Base-by-base conservation (phyloP, 2,797 vertebrate genomes). In the Sphenodon punctatus region DNA sequence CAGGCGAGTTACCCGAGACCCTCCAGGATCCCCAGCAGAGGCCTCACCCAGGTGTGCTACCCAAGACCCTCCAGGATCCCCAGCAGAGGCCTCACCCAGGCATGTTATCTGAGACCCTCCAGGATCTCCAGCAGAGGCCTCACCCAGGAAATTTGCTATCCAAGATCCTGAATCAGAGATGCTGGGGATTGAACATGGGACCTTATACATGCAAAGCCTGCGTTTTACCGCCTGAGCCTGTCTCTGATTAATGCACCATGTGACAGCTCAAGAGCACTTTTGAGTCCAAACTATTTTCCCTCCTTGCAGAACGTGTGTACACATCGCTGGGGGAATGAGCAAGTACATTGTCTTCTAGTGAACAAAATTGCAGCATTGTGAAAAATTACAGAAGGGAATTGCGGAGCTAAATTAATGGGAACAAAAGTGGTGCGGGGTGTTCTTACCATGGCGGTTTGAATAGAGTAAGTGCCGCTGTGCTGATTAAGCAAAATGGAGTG, bases 301-400 rank as follows among this genome's bases (percentile, higher is more conserved):
- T 51, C 85, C 46, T 22, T 27, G 10, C 8, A 39, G 5, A 16
- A 23, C 27, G 3, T 8, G 3, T 0, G 7, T 48, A 22, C 8
- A 49, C 10, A 4, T 6, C 5, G 25, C 30, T 4, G 5, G 4
- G 13, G n/a, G 78, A 41, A 75, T 9, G 36, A 11, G 9, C 11
- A 66, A 67, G 3, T 30, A 1, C 1, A 3, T 38, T 59, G 15
- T 36, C 22, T 60, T 0, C 6, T 34, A 19, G 10, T 38, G n/a
- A 27, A 76, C 80, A 67, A 43, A 42, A 63, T 76, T 53, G 5
- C 4, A 49, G 43, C 23, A 69, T 8, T 45, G 23, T 20, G 59
- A 8, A 55, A 78, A 75, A 43, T 7, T 46, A 30, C 75, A 75
- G 17, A 8, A 45, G 67, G 61, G 79, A 85, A 27, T 27, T 34